These are phyloP conservation scores for Serrognathus titanus DNA, from an alignment of 2,888 invertebrate species.

Conservation along the genomic window DNA sequence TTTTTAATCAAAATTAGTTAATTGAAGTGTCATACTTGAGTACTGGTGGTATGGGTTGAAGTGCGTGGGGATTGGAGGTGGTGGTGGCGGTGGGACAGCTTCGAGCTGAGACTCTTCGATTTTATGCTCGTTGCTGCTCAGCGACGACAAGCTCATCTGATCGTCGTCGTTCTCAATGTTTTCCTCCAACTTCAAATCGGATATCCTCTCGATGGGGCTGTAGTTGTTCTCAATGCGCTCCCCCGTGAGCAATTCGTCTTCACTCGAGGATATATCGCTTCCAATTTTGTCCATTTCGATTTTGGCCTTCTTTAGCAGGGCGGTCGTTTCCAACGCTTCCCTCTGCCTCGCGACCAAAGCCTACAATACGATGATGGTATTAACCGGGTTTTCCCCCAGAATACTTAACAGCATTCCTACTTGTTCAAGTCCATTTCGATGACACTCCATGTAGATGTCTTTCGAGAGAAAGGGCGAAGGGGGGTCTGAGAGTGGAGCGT, in stretches of 20 bases:
- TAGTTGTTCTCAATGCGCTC: constrained; percentile 51
- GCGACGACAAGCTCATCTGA: constrained; percentile 76
- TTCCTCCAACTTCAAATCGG: constrained; percentile 19
- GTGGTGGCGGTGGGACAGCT: constrained; percentile 24
- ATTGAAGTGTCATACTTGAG: constrained; percentile 4
- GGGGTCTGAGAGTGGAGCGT: constrained; percentile 62
- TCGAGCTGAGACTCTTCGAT: constrained; percentile 55
- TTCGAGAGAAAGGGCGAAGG: constrained; percentile 74
- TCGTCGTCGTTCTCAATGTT: constrained; percentile 54
- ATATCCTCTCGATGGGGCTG: constrained; percentile 48
- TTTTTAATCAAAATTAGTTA: no score
- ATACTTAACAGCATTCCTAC: constrained; percentile 33
- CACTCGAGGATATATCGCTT: constrained; percentile 81
- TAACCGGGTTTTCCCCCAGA: background rate
- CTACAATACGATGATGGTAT: constrained; percentile 25
- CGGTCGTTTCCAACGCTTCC: constrained; percentile 50
- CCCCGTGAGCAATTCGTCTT: constrained; percentile 73
- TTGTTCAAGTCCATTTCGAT: constrained; percentile 58
- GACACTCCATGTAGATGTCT: constrained; percentile 65
- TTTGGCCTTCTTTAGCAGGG: constrained; percentile 58
- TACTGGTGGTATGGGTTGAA: constrained; percentile 24
- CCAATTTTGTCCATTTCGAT: constrained; percentile 59
- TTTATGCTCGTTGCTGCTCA: constrained; percentile 85
- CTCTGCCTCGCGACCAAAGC: constrained; percentile 49
- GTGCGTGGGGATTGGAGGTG: constrained; percentile 34